These are phyloP conservation scores for Gasterosteus nipponicus DNA, from an alignment of 2,113 vertebrate genomes.

Conservation along the genomic window DNA sequence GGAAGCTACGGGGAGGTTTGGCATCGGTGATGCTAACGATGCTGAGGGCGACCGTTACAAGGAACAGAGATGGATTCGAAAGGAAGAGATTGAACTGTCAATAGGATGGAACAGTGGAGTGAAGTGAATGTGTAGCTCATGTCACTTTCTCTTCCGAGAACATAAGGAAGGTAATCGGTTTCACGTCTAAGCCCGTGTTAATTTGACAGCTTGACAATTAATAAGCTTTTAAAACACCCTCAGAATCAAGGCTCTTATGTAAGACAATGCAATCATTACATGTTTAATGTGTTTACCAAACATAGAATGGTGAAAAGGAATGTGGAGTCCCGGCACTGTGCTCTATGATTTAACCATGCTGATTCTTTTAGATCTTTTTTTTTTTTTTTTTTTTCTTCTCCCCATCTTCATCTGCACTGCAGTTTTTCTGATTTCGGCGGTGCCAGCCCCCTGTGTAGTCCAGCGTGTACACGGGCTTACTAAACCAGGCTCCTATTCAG, in stretches of 20 bases:
- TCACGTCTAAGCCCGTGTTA: slow-evolving; percentile 57
- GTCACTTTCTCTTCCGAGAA: slow-evolving; percentile 48
- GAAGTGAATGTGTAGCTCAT: slow-evolving; percentile 41
- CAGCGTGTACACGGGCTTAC: slow-evolving; percentile 73
- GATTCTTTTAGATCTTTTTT: slow-evolving; percentile 51
- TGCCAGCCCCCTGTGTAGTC: slow-evolving; percentile 76
- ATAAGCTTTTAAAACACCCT: slow-evolving; percentile 47
- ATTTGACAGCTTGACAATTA: slow-evolving; percentile 67
- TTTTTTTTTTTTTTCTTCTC: not conserved
- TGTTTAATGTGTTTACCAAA: slow-evolving; percentile 42
- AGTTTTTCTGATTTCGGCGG: slow-evolving; percentile 62
- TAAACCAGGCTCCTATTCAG: slow-evolving; percentile 73
- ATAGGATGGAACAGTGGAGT: slow-evolving; percentile 38
- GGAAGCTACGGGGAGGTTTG: slow-evolving; percentile 37
- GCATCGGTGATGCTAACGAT: slow-evolving; percentile 45
- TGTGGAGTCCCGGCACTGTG: slow-evolving; percentile 25
- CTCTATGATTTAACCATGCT: slow-evolving; percentile 52
- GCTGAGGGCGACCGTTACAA: slow-evolving; percentile 51
- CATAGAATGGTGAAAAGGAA: slow-evolving; percentile 34
- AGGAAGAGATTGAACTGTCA: slow-evolving; percentile 58
- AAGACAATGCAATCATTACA: slow-evolving; percentile 57
- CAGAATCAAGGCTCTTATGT: slow-evolving; percentile 42
- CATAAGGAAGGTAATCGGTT: slow-evolving; percentile 65
- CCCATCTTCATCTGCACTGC: slow-evolving; percentile 70
- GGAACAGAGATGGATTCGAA: slow-evolving; percentile 46